These are phyloP conservation scores for Trachemys scripta DNA, from an alignment of 2,113 vertebrate species.

Conservation along the genomic window DNA sequence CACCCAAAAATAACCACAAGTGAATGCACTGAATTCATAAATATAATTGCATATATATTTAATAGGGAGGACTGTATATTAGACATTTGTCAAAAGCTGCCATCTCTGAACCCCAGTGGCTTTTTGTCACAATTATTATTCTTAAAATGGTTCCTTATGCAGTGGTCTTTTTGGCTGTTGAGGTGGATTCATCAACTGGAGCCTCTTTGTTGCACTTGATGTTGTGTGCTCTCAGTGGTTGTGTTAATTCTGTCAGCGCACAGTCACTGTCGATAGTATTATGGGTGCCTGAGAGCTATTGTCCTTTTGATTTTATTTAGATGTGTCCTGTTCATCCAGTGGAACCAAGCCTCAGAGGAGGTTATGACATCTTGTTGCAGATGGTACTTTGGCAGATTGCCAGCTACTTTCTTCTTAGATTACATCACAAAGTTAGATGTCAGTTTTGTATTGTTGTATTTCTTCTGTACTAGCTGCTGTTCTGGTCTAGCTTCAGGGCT, in stretches of 20 bases:
- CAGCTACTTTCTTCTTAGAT: not conserved
- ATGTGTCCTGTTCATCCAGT: not conserved
- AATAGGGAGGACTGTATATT: not conserved
- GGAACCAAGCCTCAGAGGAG: not conserved
- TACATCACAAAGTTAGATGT: not conserved
- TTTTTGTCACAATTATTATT: not conserved
- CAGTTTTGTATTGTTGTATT: not conserved
- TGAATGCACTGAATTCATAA: not conserved
- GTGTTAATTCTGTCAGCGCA: not conserved
- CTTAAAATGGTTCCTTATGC: not conserved
- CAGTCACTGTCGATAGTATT: not conserved
- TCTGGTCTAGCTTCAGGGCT: not conserved
- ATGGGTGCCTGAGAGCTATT: not conserved
- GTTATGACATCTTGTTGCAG: not conserved
- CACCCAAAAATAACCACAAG: not conserved
- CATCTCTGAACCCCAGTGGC: not conserved
- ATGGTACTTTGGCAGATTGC: not conserved
- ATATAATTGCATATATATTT: not conserved
- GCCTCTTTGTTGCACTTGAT: not conserved
- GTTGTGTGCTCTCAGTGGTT: not conserved
- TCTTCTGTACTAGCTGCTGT: not conserved
- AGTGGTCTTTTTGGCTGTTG: not conserved
- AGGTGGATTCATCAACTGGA: not conserved
- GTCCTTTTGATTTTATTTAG: not conserved
- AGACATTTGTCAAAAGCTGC: not conserved